These are phyloP conservation scores for Syndactyla subalaris DNA, from an alignment of 2,797 vertebrate species.

Conservation along the genomic window DNA sequence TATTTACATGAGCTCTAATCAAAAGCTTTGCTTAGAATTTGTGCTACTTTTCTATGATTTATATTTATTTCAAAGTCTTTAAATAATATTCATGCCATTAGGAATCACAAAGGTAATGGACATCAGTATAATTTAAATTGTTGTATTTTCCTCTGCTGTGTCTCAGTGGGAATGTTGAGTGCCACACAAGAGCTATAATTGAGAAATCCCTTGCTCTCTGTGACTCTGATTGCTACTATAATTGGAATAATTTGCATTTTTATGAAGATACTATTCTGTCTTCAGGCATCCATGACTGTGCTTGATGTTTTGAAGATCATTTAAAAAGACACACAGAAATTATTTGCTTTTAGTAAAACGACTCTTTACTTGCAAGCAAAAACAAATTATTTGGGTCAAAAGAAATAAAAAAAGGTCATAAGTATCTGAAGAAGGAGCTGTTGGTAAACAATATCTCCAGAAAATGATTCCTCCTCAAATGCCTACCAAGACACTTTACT, in stretches of 20 bases:
- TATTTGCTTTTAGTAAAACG: conserved; percentile 16
- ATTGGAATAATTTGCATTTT: conserved; percentile 57
- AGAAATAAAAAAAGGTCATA: neutral
- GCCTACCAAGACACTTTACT: neutral
- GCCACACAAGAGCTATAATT: conserved; percentile 20
- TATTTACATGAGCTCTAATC: neutral
- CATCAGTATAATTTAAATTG: conserved; percentile 11
- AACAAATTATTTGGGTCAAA: neutral
- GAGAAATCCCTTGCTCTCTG: conserved; percentile 32
- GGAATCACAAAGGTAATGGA: conserved; percentile 14
- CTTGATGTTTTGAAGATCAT: conserved; percentile 36
- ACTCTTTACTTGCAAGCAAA: neutral
- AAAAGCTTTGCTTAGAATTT: conserved; percentile 22
- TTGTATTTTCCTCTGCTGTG: conserved; percentile 19
- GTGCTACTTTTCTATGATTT: neutral
- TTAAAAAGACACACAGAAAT: conserved; percentile 32
- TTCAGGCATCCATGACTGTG: conserved; percentile 36
- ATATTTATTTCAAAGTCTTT: conserved; percentile 16
- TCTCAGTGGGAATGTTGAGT: conserved; percentile 20
- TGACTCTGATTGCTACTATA: conserved; percentile 39
- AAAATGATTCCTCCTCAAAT: neutral
- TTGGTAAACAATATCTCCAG: neutral
- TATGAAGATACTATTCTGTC: conserved; percentile 49
- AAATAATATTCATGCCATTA: conserved; percentile 14
- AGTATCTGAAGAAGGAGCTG: neutral